Conservation (phyloP, 2,113 vertebrate genomes). For the Megatriorchis doriae region DNA sequence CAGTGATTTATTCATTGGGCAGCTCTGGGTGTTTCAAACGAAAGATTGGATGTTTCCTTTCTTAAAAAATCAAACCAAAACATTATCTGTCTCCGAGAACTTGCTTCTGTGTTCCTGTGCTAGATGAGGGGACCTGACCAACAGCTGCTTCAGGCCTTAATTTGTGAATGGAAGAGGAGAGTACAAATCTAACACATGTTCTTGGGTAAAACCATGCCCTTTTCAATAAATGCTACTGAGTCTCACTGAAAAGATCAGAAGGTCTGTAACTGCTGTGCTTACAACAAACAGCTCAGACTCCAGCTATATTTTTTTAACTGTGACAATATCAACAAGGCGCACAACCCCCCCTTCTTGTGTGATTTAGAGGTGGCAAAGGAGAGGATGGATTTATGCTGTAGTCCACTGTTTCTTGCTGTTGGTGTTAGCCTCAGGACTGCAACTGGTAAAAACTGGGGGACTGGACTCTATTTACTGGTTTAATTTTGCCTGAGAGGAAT, state of each 20-base stretch:
- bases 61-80: neutral
- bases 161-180: neutral
- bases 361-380: too few relatives aligned
- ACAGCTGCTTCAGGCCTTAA: neutral
- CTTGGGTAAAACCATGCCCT: neutral
- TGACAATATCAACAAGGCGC: neutral
- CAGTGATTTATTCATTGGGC: neutral
- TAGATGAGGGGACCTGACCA: neutral
- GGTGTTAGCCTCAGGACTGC: neutral
- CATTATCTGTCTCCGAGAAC: neutral
- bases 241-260: neutral
- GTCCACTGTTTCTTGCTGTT: neutral
- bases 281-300: neutral
- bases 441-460: fast-evolving
- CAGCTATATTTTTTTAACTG: neutral
- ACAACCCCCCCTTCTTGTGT: fast-evolving
- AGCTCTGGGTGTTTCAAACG: neutral
- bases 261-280: neutral
- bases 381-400: neutral
- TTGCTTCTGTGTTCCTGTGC: neutral
- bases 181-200: neutral
- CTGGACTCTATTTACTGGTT: fast-evolving
- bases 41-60: neutral
- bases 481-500: neutral
- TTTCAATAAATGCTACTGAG: neutral